Percentiles rank a stretch among this genome's conserved stretches.
Conservation (phyloP, 2,113 vertebrate species). For the Scomber japonicus region DNA sequence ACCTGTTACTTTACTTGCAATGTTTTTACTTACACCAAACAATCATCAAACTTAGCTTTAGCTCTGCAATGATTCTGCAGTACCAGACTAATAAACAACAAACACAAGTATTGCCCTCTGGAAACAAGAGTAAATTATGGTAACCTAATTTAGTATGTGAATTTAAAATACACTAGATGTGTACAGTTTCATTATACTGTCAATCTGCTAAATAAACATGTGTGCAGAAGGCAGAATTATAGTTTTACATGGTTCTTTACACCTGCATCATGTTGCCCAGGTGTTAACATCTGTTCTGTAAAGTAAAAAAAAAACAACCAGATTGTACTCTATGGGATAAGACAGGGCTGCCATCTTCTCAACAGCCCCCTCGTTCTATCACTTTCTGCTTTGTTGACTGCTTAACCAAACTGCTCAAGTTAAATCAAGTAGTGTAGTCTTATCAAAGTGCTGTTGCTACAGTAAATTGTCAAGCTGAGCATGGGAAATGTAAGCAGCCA, state of each 20-base stretch:
- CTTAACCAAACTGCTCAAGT: constrained; percentile 56
- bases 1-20: constrained; percentile 1
- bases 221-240: neutral
- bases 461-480: constrained; percentile 6
- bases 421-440: constrained; percentile 42
- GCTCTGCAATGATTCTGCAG: neutral
- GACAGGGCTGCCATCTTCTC: constrained; percentile 5
- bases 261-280: neutral
- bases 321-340: constrained; percentile 31
- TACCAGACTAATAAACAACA: constrained; percentile 15
- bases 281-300: constrained; percentile 45
- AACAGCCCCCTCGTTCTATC: constrained; percentile 10
- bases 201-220: constrained; percentile 19
- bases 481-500: neutral
- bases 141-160: constrained; percentile 1
- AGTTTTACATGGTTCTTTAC: constrained; percentile 1
- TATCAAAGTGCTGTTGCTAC: constrained; percentile 28
- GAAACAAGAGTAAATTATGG: constrained; percentile 6
- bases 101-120: constrained; percentile 19
- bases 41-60: constrained; percentile 6
- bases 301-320: constrained; percentile 17
- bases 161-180: constrained; percentile 13
- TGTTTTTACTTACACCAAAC: neutral
- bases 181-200: neutral
- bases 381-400: constrained; percentile 55